Conservation (phyloP, 2,888 invertebrate species). For the Spodoptera exigua region DNA sequence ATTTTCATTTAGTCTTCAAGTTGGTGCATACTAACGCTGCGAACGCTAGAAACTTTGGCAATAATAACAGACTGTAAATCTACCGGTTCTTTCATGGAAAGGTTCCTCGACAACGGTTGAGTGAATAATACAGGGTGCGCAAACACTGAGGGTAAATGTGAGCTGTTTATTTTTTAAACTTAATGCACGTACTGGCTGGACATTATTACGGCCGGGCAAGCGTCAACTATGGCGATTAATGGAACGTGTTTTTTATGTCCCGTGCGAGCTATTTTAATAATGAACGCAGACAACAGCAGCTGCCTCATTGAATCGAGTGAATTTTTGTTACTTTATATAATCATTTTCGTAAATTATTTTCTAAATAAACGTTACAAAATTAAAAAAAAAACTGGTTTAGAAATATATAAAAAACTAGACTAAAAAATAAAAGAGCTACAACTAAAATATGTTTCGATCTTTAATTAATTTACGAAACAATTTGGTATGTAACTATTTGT, state of each 20-base stretch:
- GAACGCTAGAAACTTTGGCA: conserved; percentile 66
- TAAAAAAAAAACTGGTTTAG: too few relatives aligned
- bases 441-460: conserved; percentile 29
- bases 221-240: conserved; percentile 13
- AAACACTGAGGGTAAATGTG: conserved; percentile 14
- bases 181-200: conserved; percentile 10
- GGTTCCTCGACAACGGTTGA: conserved; percentile 45
- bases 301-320: conserved; percentile 12
- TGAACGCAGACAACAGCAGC: conserved; percentile 21
- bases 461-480: conserved; percentile 41
- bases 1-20: conserved; percentile 64
- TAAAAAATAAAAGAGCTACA: not conserved
- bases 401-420: too few relatives aligned
- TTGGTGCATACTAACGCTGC: conserved; percentile 50
- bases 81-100: conserved; percentile 59
- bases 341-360: too few relatives aligned
- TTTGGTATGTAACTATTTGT: conserved; percentile 15
- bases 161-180: conserved; percentile 44
- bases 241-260: conserved; percentile 14
- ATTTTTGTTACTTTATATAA: too few relatives aligned
- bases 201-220: conserved; percentile 6
- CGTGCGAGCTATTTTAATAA: conserved; percentile 22
- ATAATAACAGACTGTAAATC: conserved; percentile 75
- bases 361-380: too few relatives aligned
- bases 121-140: conserved; percentile 35